phyloP scores from a whole-genome alignment of 2,888 invertebrate genomes.

The Ennomos erosarius region DNA sequence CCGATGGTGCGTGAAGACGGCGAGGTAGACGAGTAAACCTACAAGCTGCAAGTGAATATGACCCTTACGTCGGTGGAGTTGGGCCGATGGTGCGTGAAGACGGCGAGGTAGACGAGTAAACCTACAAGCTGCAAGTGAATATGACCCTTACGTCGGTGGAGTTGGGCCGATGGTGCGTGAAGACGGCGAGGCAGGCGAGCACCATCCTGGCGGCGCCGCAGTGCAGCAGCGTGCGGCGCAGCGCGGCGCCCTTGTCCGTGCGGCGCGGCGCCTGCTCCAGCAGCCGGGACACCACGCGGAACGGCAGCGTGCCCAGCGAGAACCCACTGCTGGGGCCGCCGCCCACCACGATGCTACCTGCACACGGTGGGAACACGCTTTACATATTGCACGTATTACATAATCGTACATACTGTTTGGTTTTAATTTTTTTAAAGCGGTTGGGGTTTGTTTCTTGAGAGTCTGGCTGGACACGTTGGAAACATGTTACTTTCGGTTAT shows the following conservation, averaged over 20 bases:
- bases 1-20: too few species aligned
- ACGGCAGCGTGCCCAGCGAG: slow-evolving; percentile 88
- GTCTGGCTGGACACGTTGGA: too few species aligned
- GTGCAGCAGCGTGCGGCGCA: slow-evolving; percentile 92
- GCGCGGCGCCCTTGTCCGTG: slow-evolving; percentile 88
- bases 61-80: too few species aligned
- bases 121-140: too few species aligned
- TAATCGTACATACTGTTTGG: too few species aligned
- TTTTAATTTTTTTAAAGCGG: too few species aligned
- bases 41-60: too few species aligned
- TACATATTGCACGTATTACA: too few species aligned
- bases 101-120: slow-evolving; percentile 94
- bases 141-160: slow-evolving; percentile 60
- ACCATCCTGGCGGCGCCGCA: slow-evolving; percentile 94
- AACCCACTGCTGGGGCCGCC: slow-evolving; percentile 48
- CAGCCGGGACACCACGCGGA: slow-evolving; percentile 90
- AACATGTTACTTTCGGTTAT: too few species aligned
- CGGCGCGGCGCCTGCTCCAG: slow-evolving; percentile 93
- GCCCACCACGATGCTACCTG: slow-evolving; percentile 71
- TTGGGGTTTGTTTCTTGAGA: too few species aligned
- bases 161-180: slow-evolving; percentile 91
- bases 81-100: too few species aligned
- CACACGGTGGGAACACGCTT: too few species aligned
- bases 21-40: slow-evolving; percentile 94
- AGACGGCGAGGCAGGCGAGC: slow-evolving; percentile 94